Evolutionary conservation across 2,797 vertebrate genomes (phyloP), one percentile per base, ranked within the genome.

Genomic region (Galago senegalensis): DNA sequence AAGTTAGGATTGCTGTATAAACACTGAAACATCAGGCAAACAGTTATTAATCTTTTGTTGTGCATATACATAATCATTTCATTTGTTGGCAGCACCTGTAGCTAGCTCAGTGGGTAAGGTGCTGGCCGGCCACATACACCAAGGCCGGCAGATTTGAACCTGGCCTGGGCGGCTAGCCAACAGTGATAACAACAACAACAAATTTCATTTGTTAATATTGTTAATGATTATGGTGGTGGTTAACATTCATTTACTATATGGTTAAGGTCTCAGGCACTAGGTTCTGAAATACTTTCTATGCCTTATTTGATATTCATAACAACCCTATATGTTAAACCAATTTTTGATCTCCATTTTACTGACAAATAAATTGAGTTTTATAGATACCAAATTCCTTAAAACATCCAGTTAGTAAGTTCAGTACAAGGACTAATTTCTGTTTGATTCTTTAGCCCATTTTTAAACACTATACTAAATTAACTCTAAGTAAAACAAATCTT

Each of bases 1-100:
- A 72, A 67, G 14, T 60, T 88, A 93, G 27, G 23, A 63, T 81
- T 90, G 17, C 21, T 75, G 53, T 80, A 87, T 73, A 87, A 93
- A 89, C 13, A 81, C 13, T 10, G 5, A 94, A 81, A 82, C 2
- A 69, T 56, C 16, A 25, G 81, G 25, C n/a, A 82, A 80, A 61
- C 29, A 89, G 21, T 73, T 89, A 23, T 73, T 89, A 85, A 29
- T 73, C 43, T 49, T 79, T 77, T 53, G 69, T 61, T 89, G 60
- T 27, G 89, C 8, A 58, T 23, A 89, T 20, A 25, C 49, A 53
- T 53, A 53, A 53, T 53, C 14, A 53, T 53, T 53, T 53, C 49
- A 53, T 53, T 53, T 53, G 49, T 53, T 53, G 49, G 14, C 14
- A 16, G 49, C 3, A 14, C 49, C 49, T 3, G 14, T 53, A 53